These are phyloP conservation scores for Apocrypta bakeri DNA, from an alignment of 1,140 invertebrate species.

Conservation along the genomic window DNA sequence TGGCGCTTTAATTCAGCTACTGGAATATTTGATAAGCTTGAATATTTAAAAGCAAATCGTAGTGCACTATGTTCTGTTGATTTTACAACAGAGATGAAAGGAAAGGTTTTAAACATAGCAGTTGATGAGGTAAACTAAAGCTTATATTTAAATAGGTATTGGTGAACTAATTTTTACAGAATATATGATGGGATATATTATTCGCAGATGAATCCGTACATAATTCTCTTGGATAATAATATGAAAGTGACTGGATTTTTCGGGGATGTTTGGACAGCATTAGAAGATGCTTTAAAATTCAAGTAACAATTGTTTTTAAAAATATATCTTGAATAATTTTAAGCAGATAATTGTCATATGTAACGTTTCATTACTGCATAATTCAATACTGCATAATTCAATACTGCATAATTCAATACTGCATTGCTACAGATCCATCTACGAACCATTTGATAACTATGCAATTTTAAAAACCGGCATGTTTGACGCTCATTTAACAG, in stretches of 20 bases:
- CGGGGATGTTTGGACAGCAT: conserved; percentile 56
- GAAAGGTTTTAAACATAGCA: conserved; percentile 44
- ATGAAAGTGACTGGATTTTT: conserved; percentile 56
- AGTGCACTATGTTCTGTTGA: conserved; percentile 56
- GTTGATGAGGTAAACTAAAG: conserved; percentile 44
- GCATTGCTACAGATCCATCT: conserved; percentile 34
- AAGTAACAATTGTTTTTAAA: conserved; percentile 47
- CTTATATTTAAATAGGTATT: background rate
- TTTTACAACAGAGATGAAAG: conserved; percentile 44
- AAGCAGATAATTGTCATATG: too few species aligned
- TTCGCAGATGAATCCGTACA: conserved; percentile 54
- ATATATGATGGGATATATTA: background rate
- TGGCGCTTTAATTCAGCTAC: conserved; percentile 49
- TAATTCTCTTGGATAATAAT: conserved; percentile 41
- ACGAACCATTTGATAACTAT: conserved; percentile 10
- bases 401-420: too few species aligned
- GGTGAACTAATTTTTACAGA: background rate
- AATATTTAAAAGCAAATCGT: conserved; percentile 51
- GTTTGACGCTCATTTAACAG: conserved; percentile 19
- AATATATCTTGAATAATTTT: too few species aligned
- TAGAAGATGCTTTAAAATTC: conserved; percentile 57
- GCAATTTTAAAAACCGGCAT: conserved; percentile 22
- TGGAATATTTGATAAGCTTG: conserved; percentile 54
- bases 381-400: too few species aligned
- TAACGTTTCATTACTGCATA: too few species aligned